Percentiles rank a stretch among this genome's conserved stretches.
Evolutionary conservation across 2,888 invertebrate genomes (phyloP).

Genomic region (Microctonus brassicae): DNA sequence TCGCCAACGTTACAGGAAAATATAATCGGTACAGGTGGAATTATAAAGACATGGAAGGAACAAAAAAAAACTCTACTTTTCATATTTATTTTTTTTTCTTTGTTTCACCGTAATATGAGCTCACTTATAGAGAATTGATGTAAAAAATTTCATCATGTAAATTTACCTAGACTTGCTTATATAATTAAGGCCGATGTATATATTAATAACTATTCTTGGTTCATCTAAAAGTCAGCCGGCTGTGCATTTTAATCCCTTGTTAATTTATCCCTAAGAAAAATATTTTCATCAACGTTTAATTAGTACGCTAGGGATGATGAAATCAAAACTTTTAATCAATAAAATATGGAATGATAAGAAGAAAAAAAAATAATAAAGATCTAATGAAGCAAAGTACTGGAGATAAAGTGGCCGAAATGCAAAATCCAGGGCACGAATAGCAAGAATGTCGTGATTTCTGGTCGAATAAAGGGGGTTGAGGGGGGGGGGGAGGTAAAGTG

Average conservation of each 20-base stretch:
- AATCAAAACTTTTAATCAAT: not conserved
- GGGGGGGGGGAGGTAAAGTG: constrained; percentile 51
- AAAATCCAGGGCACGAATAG: constrained; percentile 62
- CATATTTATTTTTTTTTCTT: not conserved
- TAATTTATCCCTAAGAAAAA: constrained; percentile 31
- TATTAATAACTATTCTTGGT: constrained; percentile 21
- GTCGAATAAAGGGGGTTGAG: constrained; percentile 21
- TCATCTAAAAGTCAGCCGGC: constrained; percentile 35
- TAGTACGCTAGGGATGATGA: not conserved
- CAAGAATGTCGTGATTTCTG: constrained; percentile 40
- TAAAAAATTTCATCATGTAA: not conserved
- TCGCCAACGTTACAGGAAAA: constrained; percentile 22
- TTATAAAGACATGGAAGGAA: too few species aligned
- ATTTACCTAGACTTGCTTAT: not conserved
- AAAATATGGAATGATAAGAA: not conserved
- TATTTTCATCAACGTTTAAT: constrained; percentile 35
- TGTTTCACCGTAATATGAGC: not conserved
- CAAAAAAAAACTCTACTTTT: not conserved
- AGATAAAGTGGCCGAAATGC: constrained; percentile 39
- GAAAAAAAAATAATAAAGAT: constrained; percentile 2
- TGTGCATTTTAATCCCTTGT: constrained; percentile 40
- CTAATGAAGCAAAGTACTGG: not conserved
- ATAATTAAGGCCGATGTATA: constrained; percentile 11
- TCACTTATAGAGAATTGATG: not conserved
- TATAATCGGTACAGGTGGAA: not conserved